A percentile compares a stretch with the other conserved stretches of the same genome.
Conservation (phyloP, 2,113 vertebrate genomes). For the Aegypius monachus region DNA sequence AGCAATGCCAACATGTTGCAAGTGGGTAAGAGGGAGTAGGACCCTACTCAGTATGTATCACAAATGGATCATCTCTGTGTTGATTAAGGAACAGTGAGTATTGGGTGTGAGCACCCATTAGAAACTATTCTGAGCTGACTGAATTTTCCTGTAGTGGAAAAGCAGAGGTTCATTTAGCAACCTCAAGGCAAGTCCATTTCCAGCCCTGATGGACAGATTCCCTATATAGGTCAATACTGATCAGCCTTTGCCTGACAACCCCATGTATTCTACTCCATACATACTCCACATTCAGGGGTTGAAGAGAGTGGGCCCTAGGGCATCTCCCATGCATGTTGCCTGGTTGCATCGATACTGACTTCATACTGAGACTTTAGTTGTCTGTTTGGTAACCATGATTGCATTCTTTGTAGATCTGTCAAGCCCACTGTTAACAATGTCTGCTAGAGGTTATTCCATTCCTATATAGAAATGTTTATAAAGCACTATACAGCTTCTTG, state of each 20-base stretch:
- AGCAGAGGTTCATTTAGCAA: not conserved
- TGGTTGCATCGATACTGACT: not conserved
- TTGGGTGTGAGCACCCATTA: not conserved
- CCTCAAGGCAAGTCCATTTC: not conserved
- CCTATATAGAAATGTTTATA: not conserved
- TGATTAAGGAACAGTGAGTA: not conserved
- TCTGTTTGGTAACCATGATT: not conserved
- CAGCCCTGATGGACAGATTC: not conserved
- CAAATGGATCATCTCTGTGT: not conserved
- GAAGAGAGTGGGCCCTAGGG: not conserved
- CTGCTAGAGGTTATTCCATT: not conserved
- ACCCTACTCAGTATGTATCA: not conserved
- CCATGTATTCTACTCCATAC: not conserved
- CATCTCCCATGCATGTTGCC: not conserved
- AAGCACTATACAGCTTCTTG: not conserved
- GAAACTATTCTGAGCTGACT: not conserved
- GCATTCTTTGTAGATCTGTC: not conserved
- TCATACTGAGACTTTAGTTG: not conserved
- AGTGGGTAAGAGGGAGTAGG: not conserved
- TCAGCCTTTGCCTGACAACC: not conserved
- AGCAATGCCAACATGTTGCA: not conserved
- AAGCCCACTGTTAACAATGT: not conserved
- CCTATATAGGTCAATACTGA: not conserved
- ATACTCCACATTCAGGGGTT: not conserved
- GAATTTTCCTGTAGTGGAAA: not conserved